These are phyloP conservation scores for Axinella damicornis DNA, from an alignment of 37 sponge, comb jelly and placozoan species.

Conservation along the genomic window DNA sequence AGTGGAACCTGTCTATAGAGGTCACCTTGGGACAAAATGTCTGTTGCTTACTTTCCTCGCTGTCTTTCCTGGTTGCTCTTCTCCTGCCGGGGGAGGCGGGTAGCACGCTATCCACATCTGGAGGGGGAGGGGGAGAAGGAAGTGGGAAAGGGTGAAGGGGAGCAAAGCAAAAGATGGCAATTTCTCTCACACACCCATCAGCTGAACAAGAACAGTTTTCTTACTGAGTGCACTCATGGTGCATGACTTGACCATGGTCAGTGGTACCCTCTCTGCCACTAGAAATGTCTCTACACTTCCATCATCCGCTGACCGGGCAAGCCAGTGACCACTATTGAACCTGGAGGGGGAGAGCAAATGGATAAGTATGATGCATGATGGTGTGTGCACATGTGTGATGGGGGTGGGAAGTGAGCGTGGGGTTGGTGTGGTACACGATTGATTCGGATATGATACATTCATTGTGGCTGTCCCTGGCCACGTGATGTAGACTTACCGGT, in stretches of 20 bases:
- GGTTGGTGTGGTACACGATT: not conserved
- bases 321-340: conserved; percentile 77
- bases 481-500: conserved; percentile 43
- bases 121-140: not conserved
- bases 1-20: too few relatives aligned
- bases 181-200: not conserved
- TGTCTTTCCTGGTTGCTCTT: conserved; percentile 29
- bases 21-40: too few relatives aligned
- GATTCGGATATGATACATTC: too few relatives aligned
- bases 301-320: conserved; percentile 82
- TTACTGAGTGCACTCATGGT: conserved; percentile 49
- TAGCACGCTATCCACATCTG: conserved; percentile 60
- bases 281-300: conserved; percentile 87
- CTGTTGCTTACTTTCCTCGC: conserved; percentile 45
- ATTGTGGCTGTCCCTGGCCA: too few relatives aligned
- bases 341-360: conserved; percentile 1
- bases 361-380: too few relatives aligned
- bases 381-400: too few relatives aligned
- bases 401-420: not conserved
- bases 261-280: conserved; percentile 71
- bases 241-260: conserved; percentile 37
- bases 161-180: too few relatives aligned
- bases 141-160: too few relatives aligned
- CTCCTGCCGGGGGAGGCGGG: conserved; percentile 33
- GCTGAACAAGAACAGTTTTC: too few relatives aligned